Evolutionary conservation across 2,888 invertebrate genomes (phyloP).

Genomic region (Sceliomorpha sp.): DNA sequence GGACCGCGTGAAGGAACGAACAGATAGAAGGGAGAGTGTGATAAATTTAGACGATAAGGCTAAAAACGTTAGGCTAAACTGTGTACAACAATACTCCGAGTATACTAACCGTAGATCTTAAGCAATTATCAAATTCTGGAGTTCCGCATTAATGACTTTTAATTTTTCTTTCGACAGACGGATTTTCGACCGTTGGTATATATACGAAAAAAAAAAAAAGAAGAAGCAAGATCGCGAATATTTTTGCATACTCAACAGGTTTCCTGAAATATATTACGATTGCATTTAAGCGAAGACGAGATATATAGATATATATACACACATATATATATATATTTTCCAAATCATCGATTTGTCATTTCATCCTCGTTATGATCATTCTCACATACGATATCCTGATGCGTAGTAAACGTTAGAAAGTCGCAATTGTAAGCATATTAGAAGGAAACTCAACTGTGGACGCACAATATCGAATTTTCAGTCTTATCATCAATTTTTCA

Average conservation of each 20-base stretch:
- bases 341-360: too few relatives aligned
- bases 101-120: conserved; percentile 74
- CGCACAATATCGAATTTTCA: background rate
- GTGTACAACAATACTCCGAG: conserved; percentile 77
- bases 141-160: conserved; percentile 15
- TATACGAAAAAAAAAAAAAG: conserved; percentile 14
- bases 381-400: too few relatives aligned
- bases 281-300: background rate
- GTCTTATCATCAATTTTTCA: background rate
- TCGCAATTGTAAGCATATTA: too few relatives aligned
- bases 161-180: background rate
- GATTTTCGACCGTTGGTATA: background rate
- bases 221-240: background rate
- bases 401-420: too few relatives aligned
- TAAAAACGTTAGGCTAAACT: conserved; percentile 60
- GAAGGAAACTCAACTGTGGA: conserved; percentile 8
- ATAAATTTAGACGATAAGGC: conserved; percentile 48
- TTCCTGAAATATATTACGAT: background rate
- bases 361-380: too few relatives aligned
- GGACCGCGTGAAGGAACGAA: conserved; percentile 11
- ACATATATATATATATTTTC: too few relatives aligned
- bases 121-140: conserved; percentile 55
- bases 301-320: too few relatives aligned
- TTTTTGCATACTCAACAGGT: conserved; percentile 3
- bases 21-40: conserved; percentile 38